A percentile compares a stretch with the other conserved stretches of the same genome.
Evolutionary conservation across 2,797 vertebrate genomes (phyloP).

Genomic region (Notolepis coatsorum): DNA sequence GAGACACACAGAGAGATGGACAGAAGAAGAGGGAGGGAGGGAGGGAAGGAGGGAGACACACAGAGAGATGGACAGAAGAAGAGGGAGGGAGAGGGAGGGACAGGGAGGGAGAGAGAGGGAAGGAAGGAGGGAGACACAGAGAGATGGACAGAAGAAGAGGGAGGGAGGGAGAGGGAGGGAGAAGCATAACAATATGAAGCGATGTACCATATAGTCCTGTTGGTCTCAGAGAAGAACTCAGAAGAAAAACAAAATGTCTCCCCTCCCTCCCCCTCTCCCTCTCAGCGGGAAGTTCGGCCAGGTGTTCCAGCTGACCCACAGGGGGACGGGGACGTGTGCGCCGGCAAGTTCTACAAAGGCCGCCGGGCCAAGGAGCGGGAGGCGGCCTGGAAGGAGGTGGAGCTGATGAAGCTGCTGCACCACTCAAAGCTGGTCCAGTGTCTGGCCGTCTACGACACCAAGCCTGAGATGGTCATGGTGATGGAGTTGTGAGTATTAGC

Average conservation of each 20-base stretch:
- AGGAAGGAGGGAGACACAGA: too few relatives aligned
- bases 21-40: not conserved
- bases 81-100: not conserved
- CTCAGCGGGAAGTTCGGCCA: slow-evolving; percentile 88
- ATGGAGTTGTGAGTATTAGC: slow-evolving; percentile 86
- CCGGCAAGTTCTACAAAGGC: slow-evolving; percentile 90
- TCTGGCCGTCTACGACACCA: slow-evolving; percentile 85
- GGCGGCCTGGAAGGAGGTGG: slow-evolving; percentile 82
- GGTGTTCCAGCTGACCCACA: slow-evolving; percentile 86
- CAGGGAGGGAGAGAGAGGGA: too few relatives aligned
- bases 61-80: too few relatives aligned
- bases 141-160: too few relatives aligned
- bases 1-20: too few relatives aligned
- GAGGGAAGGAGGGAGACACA: not conserved
- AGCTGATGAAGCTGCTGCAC: slow-evolving; percentile 91
- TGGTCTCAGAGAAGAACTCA: not conserved
- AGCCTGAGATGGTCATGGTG: slow-evolving; percentile 86
- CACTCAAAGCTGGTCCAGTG: slow-evolving; percentile 89
- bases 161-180: too few relatives aligned
- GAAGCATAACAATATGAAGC: too few relatives aligned
- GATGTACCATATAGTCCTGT: too few relatives aligned
- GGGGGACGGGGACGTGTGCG: slow-evolving; percentile 77
- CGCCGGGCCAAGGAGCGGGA: slow-evolving; percentile 82
- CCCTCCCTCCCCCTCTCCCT: not conserved
- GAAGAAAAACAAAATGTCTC: not conserved